Base-by-base conservation (phyloP, 2,113 vertebrate genomes). In the Petrocephalus microphthalmus region DNA sequence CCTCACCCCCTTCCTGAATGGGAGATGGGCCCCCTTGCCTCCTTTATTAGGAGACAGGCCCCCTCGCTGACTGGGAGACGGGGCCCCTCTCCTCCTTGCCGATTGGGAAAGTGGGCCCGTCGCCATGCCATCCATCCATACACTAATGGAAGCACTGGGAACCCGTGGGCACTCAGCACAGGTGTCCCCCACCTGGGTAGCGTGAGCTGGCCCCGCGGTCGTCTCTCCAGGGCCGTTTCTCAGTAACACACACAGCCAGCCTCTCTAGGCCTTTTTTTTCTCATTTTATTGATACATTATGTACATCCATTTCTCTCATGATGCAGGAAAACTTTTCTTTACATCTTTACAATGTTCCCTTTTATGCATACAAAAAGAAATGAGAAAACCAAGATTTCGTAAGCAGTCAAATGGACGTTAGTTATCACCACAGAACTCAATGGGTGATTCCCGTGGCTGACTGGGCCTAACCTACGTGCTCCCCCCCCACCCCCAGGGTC, bases 301-400 rank as follows among this genome's bases (percentile, higher is more conserved):
- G 94, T 97, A 98, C 97, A 98, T 95, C 96, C 96, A 95, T 95
- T 95, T 95, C 96, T 96, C 96, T 96, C 96, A 94, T 94, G 95
- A 96, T 96, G 96, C 96, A 97, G 94, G 95, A 94, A 94, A 94
- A 94, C 92, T 92, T 95, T 94, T 96, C 96, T 97, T 97, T 96
- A 96, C 95, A 96, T 94, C 96, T 96, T 94, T 96, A 96, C 96
- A 97, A 92, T 94, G 92, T 96, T 96, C 95, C 95, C 93, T 92
- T 96, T 93, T 94, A 94, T 92, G 81, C 37, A 49, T 92, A 93
- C 94, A 94, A 96, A 94, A 91, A 90, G 33, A 87, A 93, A 93
- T 89, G 94, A 93, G 95, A 95, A 94, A 93, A 93, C 94, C 90
- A 90, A 89, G 92, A 91, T 86, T 89, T 90, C 89, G 88, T 88